Evolutionary conservation across 1,140 invertebrate species (phyloP).

Genomic region (Medauroidea extradentata): DNA sequence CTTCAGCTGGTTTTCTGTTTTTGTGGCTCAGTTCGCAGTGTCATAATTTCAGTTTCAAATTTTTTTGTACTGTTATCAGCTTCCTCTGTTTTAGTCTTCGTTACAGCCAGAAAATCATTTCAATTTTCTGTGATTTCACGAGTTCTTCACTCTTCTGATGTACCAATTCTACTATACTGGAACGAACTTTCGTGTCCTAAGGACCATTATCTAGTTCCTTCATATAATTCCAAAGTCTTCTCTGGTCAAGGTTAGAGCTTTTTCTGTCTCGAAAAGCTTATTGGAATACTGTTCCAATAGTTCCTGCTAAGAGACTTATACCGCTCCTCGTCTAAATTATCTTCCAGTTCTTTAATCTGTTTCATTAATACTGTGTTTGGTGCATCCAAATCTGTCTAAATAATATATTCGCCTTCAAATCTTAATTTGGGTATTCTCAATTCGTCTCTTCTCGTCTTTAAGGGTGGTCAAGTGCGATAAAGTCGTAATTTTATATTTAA

Average conservation of each 20-base stretch:
- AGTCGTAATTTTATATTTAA: too few species aligned
- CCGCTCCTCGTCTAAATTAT: slow-evolving; percentile 44
- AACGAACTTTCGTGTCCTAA: slow-evolving; percentile 36
- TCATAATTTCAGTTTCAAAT: slow-evolving; percentile 44
- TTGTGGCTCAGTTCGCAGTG: slow-evolving; percentile 47
- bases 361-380: slow-evolving; percentile 46
- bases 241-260: slow-evolving; percentile 39
- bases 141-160: slow-evolving; percentile 9
- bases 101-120: not conserved
- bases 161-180: slow-evolving; percentile 13
- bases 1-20: slow-evolving; percentile 41
- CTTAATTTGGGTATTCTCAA: too few species aligned
- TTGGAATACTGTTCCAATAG: slow-evolving; percentile 48
- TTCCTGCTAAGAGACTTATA: slow-evolving; percentile 45
- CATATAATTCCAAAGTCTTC: slow-evolving; percentile 37
- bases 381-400: slow-evolving; percentile 42
- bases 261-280: slow-evolving; percentile 52
- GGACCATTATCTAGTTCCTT: slow-evolving; percentile 40
- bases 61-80: slow-evolving; percentile 24
- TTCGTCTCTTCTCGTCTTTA: too few species aligned
- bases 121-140: slow-evolving; percentile 3
- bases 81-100: slow-evolving; percentile 34
- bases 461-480: too few species aligned
- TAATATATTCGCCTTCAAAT: too few species aligned
- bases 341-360: slow-evolving; percentile 51